Percentiles rank a stretch among this genome's conserved stretches.
Evolutionary conservation across 2,888 invertebrate species (phyloP).

Genomic region (Heterodera filipjevi): DNA sequence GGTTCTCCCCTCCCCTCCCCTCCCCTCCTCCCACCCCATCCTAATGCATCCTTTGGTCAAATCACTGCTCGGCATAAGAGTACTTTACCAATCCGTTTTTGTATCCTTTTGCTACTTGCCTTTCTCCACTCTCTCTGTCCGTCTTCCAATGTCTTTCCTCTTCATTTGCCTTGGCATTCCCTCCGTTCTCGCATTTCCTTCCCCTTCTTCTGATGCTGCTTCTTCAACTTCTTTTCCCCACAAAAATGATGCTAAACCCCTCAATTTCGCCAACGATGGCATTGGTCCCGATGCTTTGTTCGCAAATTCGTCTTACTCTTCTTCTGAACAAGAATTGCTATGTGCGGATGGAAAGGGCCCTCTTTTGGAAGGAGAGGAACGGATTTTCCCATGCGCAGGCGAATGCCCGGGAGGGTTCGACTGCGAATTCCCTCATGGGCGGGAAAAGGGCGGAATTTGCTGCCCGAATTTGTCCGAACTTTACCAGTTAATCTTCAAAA

Average conservation of each 20-base stretch:
- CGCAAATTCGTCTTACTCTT: not conserved
- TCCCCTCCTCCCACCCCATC: too few species aligned
- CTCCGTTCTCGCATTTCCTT: not conserved
- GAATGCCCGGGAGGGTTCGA: conserved; percentile 39
- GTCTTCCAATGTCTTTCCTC: not conserved
- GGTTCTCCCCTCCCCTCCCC: not conserved
- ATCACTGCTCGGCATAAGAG: not conserved
- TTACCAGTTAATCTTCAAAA: not conserved
- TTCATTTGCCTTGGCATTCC: not conserved
- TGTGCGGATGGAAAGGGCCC: conserved; percentile 41
- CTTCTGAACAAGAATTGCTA: conserved; percentile 11
- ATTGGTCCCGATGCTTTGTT: not conserved
- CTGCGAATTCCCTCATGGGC: conserved; percentile 33
- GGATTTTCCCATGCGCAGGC: conserved; percentile 37
- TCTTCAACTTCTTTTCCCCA: not conserved
- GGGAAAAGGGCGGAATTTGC: conserved; percentile 33
- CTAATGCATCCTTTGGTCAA: not conserved
- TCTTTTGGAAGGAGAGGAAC: conserved; percentile 37
- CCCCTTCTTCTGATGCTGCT: not conserved
- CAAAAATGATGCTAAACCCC: not conserved
- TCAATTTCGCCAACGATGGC: not conserved
- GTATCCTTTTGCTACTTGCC: not conserved
- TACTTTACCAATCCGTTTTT: too few species aligned
- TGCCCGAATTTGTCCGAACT: conserved; percentile 35
- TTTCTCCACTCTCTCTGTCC: not conserved